Percentiles rank a stretch among this genome's conserved stretches.
Evolutionary conservation across 2,888 invertebrate genomes (phyloP).

Genomic region (Aphrophora alni): DNA sequence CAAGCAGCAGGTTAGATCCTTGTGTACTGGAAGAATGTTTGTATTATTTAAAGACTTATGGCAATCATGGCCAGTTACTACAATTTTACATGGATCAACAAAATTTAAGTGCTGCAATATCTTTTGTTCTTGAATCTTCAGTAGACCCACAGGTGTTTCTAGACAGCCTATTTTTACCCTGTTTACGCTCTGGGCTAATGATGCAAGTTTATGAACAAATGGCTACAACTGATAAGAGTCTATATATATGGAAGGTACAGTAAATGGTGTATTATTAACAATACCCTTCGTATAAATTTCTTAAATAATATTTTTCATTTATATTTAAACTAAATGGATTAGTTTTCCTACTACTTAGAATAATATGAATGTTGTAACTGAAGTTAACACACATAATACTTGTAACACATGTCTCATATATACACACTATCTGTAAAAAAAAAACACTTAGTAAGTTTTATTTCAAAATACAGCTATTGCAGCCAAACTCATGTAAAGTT

Average conservation of each 20-base stretch:
- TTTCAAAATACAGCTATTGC: too few relatives aligned
- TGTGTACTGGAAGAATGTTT: slow-evolving; percentile 74
- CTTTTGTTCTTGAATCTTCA: slow-evolving; percentile 15
- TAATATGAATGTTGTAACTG: too few relatives aligned
- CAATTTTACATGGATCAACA: slow-evolving; percentile 64
- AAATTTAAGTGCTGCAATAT: slow-evolving; percentile 53
- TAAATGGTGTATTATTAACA: too few relatives aligned
- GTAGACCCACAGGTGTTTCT: slow-evolving; percentile 38
- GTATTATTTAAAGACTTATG: slow-evolving; percentile 82
- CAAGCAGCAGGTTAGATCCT: slow-evolving; percentile 22
- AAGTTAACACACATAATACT: too few relatives aligned
- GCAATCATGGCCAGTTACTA: slow-evolving; percentile 74
- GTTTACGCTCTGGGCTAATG: slow-evolving; percentile 69
- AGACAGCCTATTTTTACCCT: slow-evolving; percentile 60
- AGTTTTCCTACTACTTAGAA: too few relatives aligned
- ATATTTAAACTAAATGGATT: too few relatives aligned
- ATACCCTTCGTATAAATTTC: too few relatives aligned
- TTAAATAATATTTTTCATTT: too few relatives aligned
- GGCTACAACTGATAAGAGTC: slow-evolving; percentile 68
- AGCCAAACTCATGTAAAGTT: too few relatives aligned
- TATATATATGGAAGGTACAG: slow-evolving; percentile 67
- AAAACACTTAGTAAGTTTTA: too few relatives aligned
- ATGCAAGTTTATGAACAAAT: slow-evolving; percentile 68
- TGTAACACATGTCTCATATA: too few relatives aligned
- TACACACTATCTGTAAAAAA: too few relatives aligned